Evolutionary conservation across 2,797 vertebrate genomes (phyloP), one percentile per base, ranked within the genome.

Genomic region (Silurus lanzhouensis): DNA sequence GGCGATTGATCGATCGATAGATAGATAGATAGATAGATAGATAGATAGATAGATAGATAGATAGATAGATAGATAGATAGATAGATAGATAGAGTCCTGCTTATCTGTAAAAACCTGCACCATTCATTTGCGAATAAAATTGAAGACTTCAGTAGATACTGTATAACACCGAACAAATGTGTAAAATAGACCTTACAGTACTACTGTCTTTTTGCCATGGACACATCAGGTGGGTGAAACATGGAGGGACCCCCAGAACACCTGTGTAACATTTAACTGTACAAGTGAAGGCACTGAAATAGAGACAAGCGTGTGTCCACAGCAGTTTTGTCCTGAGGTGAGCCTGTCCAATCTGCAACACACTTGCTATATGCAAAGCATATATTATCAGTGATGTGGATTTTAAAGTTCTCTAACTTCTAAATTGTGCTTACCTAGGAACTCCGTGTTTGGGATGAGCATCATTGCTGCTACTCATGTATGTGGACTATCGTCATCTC

Each of bases 401-500:
- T 5, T 67, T 52, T 31, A 55, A 81, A 1, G 19, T 55, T 66
- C 5, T 67, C 31, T 82, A 20, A 44, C 66, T 70, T 70, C 46
- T 44, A 4, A 67, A 1, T 19, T 81, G 64, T 82, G 9, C 17
- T 58, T 38, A 82, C 38, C 13, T 82, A 71, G 66, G 66, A 82
- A 46, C 55, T n/a, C 10, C 27, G 19, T 22, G 25, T 55, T 31
- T 67, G 46, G 79, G 79, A 67, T 67, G 46, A 67, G 5, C 63
- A 81, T 81, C 79, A 60, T 5, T 82, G 81, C 81, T 71, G 81
- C 67, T 70, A 70, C 70, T 71, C 81, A 60, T 82, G 81, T 82
- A 82, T 15, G 81, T 82, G n/a, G 8, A 38, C 12, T 14, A 57
- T 71, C 20, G 58, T 81, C 17, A n/a, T 63, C 31, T 79, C 1